A percentile compares a stretch with the other conserved stretches of the same genome.
Conservation (phyloP, 2,797 vertebrate genomes). For the Oceanodroma leucorhoa region DNA sequence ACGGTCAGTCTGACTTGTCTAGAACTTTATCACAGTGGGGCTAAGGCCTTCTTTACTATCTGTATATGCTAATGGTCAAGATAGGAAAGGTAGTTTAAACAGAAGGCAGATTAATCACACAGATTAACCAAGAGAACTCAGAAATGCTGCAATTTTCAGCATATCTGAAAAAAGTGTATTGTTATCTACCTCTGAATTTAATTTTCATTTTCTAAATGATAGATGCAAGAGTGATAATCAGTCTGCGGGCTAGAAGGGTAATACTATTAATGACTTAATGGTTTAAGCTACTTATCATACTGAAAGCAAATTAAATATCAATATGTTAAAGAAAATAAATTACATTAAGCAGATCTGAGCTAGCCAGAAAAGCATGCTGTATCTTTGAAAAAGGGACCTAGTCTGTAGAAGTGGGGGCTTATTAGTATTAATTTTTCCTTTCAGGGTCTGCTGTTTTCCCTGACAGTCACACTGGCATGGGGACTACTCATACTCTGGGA, state of each 20-base stretch:
- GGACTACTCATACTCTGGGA: background rate
- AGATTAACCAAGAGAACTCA: background rate
- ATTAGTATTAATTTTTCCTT: background rate
- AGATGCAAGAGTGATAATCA: background rate
- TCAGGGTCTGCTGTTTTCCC: background rate
- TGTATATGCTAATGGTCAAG: background rate
- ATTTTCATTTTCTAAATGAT: background rate
- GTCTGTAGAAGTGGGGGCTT: background rate
- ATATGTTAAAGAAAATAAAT: background rate
- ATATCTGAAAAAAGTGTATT: background rate
- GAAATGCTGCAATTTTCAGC: background rate
- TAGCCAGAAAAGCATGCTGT: background rate
- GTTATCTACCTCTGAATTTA: background rate
- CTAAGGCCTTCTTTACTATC: background rate
- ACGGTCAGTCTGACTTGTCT: background rate
- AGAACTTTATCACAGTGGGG: background rate
- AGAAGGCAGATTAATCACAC: background rate
- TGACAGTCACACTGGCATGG: background rate
- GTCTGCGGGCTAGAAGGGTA: background rate
- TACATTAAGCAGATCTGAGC: background rate
- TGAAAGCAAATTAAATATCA: background rate
- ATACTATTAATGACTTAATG: background rate
- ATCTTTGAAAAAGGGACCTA: background rate
- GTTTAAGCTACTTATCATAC: background rate
- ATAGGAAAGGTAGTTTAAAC: background rate